Base-by-base conservation (phyloP, 1,140 invertebrate genomes). In the Scaptomyza hsui region DNA sequence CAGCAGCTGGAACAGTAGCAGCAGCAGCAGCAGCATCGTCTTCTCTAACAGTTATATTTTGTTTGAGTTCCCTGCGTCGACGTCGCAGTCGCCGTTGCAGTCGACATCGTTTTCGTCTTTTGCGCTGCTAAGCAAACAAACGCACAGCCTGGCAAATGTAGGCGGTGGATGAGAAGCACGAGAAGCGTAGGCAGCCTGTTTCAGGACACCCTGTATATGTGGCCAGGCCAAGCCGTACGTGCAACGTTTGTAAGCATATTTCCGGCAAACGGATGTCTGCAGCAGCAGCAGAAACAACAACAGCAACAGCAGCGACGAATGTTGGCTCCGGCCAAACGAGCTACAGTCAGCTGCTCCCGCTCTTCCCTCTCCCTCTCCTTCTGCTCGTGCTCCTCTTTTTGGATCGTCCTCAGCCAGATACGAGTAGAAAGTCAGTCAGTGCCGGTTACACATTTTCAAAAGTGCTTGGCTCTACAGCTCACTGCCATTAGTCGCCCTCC, bases 371-470 rank as follows among this genome's bases (percentile, higher is more conserved):
- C 3, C 15, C 6, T 1, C 3, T 32, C 2, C 45, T 2, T 18
- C 41, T 16, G 15, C 13, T 35, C 2, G 48, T 12, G 4, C 29
- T 26, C 13, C 55, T 10, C 15, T 55, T 53, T 16, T 49, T 69
- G 51, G 51, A 61, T 72, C 77, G 67, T 62, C 56, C 75, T 51
- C 48, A 49, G 75, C 60, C 63, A 70, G 63, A 68, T 56, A 68
- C 49, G 61, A 71, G 68, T 71, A 63, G 76, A 83, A 86, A 85
- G 81, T 86, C 82, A 86, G 81, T 88, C 81, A 86, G 81, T 88
- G 82, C 82, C 74, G 82, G 74, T 88, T 88, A 86, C 81, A 86
- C 81, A 86, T 78, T 86, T 72, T 86, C 49, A 86, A 86, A 81
- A 85, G 81, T 85, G 81, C 82, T 85, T 81, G 77, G 79, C 72